Evolutionary conservation across 1,140 invertebrate genomes (phyloP).

Genomic region (Papilio polytes): DNA sequence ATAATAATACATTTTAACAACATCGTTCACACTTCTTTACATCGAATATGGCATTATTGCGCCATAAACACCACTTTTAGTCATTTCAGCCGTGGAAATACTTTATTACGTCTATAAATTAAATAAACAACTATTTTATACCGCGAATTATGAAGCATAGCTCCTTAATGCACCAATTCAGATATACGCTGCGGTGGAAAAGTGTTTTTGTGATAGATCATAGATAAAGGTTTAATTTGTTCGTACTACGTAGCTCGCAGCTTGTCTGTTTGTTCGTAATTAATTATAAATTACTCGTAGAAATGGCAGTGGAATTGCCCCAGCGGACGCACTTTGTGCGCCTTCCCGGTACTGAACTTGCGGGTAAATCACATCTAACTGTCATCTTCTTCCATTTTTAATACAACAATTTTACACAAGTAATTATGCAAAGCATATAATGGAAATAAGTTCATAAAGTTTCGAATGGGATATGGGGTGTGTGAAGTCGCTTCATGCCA

Average conservation of each 20-base stretch:
- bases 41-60: conserved; percentile 43
- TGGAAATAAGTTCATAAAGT: not conserved
- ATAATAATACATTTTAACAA: conserved; percentile 43
- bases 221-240: conserved; percentile 19
- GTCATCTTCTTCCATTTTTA: not conserved
- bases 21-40: conserved; percentile 34
- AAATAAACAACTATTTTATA: conserved; percentile 43
- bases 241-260: not conserved
- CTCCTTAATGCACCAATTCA: conserved; percentile 1
- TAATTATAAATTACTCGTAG: not conserved
- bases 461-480: not conserved
- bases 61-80: conserved; percentile 43
- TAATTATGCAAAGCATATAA: not conserved
- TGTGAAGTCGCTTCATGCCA: not conserved
- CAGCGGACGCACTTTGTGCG: not conserved
- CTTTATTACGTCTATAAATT: conserved; percentile 42
- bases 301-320: not conserved
- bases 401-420: too few species aligned
- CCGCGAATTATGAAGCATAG: conserved; percentile 29
- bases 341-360: not conserved
- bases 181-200: not conserved
- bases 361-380: not conserved
- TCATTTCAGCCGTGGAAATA: conserved; percentile 44
- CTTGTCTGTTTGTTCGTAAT: not conserved
- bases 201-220: not conserved